Evolutionary conservation across 1,140 invertebrate genomes (phyloP), one percentile per base, ranked within the genome.

Genomic region (Wasmannia auropunctata): DNA sequence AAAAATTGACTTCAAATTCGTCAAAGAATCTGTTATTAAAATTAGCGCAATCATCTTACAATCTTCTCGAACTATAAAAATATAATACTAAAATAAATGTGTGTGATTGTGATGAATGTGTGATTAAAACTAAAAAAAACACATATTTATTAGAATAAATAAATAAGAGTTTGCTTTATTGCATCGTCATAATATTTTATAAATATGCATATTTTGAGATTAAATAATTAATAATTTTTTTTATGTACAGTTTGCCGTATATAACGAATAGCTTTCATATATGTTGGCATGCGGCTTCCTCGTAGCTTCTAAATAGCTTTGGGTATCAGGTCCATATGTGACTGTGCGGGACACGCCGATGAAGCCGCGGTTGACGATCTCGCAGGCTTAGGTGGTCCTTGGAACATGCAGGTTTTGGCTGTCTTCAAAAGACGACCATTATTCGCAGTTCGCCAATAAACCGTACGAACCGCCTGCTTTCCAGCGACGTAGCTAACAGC

Each of bases 401-500:
- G 95, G 87, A 97, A 97, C 93, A 96, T 96, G 60, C 96, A 96
- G 72, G 95, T 96, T 88, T 96, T 97, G 0, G 95, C 95, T 5
- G 96, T 96, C 91, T 96, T 97, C 60, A 96, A 85, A 51, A 97
- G 93, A 63, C 93, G 92, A 3, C 96, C 95, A 19, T 92, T 91
- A 77, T 95, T 96, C 28, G 92, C 91, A 7, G 95, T 96, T 86
- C 97, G 95, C 97, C 97, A 97, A 87, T 97, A 97, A 1, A 97
- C 96, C 0, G 97, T 97, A 88, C 97, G 96, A 25, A 97, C 95
- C 2, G 96, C 97, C 87, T 97, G 96, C 81, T 96, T 96, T 54
- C 97, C 96, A 51, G 96, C 96, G 76, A 97, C 96, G 91, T 96
- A 97, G 54, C 97, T 96, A 5, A 96, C 96, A 6, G 97, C 96